Evolutionary conservation across 2,888 invertebrate genomes (phyloP).

Genomic region (Lamproptera curius): DNA sequence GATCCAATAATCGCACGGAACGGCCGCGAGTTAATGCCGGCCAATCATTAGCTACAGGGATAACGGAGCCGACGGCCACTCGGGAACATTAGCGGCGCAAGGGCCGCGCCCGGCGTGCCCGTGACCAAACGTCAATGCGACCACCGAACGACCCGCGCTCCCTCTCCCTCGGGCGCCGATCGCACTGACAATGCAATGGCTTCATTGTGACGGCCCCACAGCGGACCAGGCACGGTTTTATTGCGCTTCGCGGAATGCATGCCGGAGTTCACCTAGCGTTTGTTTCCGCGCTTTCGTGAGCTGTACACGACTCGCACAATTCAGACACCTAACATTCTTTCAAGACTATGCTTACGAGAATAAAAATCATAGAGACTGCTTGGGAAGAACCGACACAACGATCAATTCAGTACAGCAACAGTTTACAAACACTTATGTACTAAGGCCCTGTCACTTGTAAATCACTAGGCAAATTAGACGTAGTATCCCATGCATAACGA

Average conservation of each 20-base stretch:
- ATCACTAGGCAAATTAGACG: too few species aligned
- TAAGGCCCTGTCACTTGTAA: too few species aligned
- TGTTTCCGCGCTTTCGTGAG: conserved; percentile 29
- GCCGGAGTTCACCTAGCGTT: conserved; percentile 1
- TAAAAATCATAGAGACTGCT: too few species aligned
- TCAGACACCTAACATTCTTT: too few species aligned
- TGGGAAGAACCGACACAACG: too few species aligned
- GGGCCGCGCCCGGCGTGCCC: conserved; percentile 53
- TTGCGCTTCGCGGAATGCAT: conserved; percentile 45
- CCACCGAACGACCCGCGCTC: conserved; percentile 46
- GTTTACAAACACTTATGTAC: too few species aligned
- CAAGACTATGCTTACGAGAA: too few species aligned
- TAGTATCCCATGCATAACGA: too few species aligned
- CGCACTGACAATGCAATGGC: conserved; percentile 64
- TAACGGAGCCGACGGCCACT: conserved; percentile 72
- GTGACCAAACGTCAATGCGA: conserved; percentile 77
- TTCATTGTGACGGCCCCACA: conserved; percentile 61
- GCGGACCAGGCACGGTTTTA: conserved; percentile 43
- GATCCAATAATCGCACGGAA: conserved; percentile 78
- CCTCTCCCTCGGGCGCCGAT: conserved; percentile 52
- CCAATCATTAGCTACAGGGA: conserved; percentile 78
- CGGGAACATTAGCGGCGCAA: conserved; percentile 47
- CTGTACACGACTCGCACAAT: neutral
- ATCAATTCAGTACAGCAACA: too few species aligned
- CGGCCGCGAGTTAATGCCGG: conserved; percentile 75